Evolutionary conservation across 2,113 vertebrate genomes (phyloP).

Genomic region (Brevimyrus niger): DNA sequence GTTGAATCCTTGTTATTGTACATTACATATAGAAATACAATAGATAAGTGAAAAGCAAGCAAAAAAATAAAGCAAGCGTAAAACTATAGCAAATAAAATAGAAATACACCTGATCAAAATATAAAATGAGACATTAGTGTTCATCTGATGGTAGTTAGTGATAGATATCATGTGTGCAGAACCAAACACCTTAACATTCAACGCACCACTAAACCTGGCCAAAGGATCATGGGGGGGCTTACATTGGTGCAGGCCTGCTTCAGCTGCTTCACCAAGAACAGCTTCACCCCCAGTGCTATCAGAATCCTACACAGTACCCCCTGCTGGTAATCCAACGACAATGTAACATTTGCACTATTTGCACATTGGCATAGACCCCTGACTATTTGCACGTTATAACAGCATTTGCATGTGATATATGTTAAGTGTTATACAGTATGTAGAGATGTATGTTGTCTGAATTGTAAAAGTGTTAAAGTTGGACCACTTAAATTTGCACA

Average conservation of each 20-base stretch:
- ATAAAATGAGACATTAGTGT: not conserved
- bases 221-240: not conserved
- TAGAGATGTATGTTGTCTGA: not conserved
- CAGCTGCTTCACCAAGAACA: not conserved
- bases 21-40: not conserved
- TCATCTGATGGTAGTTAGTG: not conserved
- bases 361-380: not conserved
- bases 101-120: not conserved
- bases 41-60: not conserved
- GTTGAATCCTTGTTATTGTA: not conserved
- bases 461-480: not conserved
- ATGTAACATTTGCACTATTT: not conserved
- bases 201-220: not conserved
- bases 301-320: not conserved
- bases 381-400: not conserved
- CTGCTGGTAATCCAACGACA: not conserved
- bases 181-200: not conserved
- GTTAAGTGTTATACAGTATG: not conserved
- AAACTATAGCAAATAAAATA: not conserved
- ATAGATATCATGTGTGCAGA: not conserved
- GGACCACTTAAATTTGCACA: not conserved
- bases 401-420: not conserved
- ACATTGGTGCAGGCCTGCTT: not conserved
- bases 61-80: not conserved
- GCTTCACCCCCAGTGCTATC: not conserved